Evolutionary conservation across 2,888 invertebrate species (phyloP), one percentile per base, ranked within the genome.

Genomic region (Thymelicus sylvestris): DNA sequence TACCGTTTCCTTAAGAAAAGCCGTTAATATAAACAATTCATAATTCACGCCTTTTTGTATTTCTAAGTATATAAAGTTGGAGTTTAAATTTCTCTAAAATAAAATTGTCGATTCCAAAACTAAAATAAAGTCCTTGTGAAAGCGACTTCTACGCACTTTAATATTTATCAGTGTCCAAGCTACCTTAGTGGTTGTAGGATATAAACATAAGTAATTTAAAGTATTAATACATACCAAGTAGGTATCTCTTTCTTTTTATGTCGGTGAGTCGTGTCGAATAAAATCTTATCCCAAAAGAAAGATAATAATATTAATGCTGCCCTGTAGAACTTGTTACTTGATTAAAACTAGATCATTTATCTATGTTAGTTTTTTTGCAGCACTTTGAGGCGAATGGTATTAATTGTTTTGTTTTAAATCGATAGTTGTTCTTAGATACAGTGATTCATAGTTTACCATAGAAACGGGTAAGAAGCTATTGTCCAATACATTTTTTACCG

Each of bases 151-250:
- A 50, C 15, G 15, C 50, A 15, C 15, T 15, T 50, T 3, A 15
- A 47, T 31, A n/a, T 44, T 41, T 39, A 60, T 31, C 44, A 62
- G 12, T 52, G 50, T 64, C 19, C 7, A 38, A 57, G 38, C 69
- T 12, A 48, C 15, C 48, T 69, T 59, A 68, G 55, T 38, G 57
- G 48, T 19, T 57, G 57, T 48, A 63, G 57, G 63, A 69, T 69
- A n/a, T 57, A 50, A 60, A 59, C 50, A 70, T 19, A 19, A n/a
- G n/a, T n/a, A n/a, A n/a, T n/a, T n/a, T n/a, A n/a, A n/a, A n/a
- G n/a, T n/a, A n/a, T n/a, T n/a, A n/a, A n/a, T n/a, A n/a, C n/a
- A n/a, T n/a, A n/a, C n/a, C n/a, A n/a, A n/a, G n/a, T n/a, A 19
- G 19, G 19, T 19, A 19, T 19, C 19, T 19, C 19, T 19, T 19